Conservation (phyloP, 2,797 vertebrate genomes). For the Bradypodion ventrale region DNA sequence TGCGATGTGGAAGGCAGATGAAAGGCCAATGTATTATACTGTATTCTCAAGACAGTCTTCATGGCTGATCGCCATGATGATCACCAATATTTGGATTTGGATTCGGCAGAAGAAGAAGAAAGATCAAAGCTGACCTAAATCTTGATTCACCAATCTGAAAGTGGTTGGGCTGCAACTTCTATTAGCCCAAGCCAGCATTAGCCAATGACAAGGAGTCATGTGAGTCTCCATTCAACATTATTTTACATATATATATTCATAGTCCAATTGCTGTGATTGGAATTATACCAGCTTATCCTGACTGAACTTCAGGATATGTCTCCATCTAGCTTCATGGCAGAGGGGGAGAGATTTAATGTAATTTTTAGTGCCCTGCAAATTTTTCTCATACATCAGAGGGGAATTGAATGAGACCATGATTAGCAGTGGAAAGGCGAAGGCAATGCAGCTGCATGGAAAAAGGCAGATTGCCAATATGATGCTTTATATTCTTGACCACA, state of each 20-base stretch:
- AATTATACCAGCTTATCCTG: not conserved
- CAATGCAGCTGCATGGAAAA: not conserved
- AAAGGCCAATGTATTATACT: no score
- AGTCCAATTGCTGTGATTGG: not conserved
- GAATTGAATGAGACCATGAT: slow-evolving; percentile 10
- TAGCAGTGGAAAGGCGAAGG: not conserved
- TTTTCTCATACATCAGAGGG: not conserved
- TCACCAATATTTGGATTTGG: no score
- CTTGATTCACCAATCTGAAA: not conserved
- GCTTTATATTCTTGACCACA: not conserved
- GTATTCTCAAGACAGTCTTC: no score
- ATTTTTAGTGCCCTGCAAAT: slow-evolving; percentile 13
- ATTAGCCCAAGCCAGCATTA: not conserved
- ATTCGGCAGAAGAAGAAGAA: no score
- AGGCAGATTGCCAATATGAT: not conserved
- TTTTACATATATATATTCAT: not conserved
- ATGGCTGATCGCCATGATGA: no score
- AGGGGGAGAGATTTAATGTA: not conserved
- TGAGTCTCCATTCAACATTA: not conserved
- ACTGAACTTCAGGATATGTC: not conserved
- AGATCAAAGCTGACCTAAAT: not conserved
- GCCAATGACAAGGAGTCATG: not conserved
- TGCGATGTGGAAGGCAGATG: no score
- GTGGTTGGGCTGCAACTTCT: not conserved
- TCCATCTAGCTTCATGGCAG: not conserved